phyloP scores from a whole-genome alignment of 2,113 vertebrate species.

The Triplophysa rosa region DNA sequence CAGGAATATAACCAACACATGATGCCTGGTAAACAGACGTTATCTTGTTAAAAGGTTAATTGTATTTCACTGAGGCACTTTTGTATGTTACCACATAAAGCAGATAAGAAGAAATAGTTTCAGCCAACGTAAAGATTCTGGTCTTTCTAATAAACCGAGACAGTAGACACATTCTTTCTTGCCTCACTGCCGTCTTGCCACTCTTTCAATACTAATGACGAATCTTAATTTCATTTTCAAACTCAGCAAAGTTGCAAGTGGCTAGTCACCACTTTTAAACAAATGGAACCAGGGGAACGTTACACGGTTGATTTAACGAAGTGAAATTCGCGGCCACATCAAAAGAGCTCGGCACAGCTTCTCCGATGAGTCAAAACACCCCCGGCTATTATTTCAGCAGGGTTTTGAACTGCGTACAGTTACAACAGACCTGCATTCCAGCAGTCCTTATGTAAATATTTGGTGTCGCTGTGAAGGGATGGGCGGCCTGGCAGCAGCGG shows the following conservation, averaged over 20 bases:
- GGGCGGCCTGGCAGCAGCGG: slow-evolving; percentile 28
- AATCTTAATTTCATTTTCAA: background rate
- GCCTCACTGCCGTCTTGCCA: slow-evolving; percentile 1
- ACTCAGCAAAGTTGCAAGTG: background rate
- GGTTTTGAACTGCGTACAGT: slow-evolving; percentile 30
- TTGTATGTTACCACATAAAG: background rate
- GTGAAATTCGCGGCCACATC: slow-evolving; percentile 29
- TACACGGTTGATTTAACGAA: slow-evolving; percentile 33
- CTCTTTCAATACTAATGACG: too few species aligned
- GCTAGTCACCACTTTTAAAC: background rate
- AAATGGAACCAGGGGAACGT: slow-evolving; percentile 22
- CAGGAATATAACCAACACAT: slow-evolving; percentile 30
- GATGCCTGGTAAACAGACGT: slow-evolving; percentile 6
- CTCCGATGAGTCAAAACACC: slow-evolving; percentile 44
- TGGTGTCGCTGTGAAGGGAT: slow-evolving; percentile 41
- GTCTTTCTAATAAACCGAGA: slow-evolving; percentile 13
- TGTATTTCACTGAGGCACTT: slow-evolving; percentile 31
- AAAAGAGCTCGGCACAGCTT: slow-evolving; percentile 9
- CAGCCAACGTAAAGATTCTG: slow-evolving; percentile 1
- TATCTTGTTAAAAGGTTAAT: slow-evolving; percentile 46
- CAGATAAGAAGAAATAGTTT: slow-evolving; percentile 33
- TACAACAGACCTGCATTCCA: slow-evolving; percentile 53
- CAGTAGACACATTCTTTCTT: background rate
- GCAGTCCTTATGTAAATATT: slow-evolving; percentile 59
- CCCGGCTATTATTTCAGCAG: slow-evolving; percentile 44